Conservation (phyloP, 2,888 invertebrate species). For the Poecilus cupreus region DNA sequence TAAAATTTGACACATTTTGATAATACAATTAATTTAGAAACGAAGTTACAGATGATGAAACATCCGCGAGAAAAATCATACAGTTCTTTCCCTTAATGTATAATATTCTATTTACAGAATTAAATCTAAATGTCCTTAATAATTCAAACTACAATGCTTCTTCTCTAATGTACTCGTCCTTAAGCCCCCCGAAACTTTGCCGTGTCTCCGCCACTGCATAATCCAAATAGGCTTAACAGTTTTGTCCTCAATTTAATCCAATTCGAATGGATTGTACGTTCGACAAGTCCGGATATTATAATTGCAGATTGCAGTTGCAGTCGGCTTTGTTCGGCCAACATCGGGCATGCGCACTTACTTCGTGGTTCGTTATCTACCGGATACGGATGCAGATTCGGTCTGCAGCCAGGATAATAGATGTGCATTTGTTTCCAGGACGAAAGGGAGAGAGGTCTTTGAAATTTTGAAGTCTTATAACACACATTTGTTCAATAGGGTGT, state of each 20-base stretch:
- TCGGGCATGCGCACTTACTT: not conserved
- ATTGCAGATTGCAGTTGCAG: constrained; percentile 42
- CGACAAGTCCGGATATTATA: constrained; percentile 32
- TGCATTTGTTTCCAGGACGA: not conserved
- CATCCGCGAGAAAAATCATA: too few species aligned
- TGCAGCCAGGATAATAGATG: not conserved
- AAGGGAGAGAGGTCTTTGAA: too few species aligned
- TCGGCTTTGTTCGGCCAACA: constrained; percentile 7
- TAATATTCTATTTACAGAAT: too few species aligned
- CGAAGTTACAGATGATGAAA: too few species aligned
- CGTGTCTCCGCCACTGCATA: not conserved
- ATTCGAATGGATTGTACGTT: not conserved
- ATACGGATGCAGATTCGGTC: constrained; percentile 41
- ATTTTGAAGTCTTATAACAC: too few species aligned
- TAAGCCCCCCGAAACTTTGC: not conserved
- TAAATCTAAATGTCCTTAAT: too few species aligned
- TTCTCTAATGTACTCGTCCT: not conserved
- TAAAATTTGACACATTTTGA: too few species aligned
- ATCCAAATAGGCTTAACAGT: constrained; percentile 25
- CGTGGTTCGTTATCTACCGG: constrained; percentile 48
- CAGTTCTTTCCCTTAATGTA: too few species aligned
- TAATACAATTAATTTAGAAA: too few species aligned
- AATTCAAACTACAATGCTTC: too few species aligned
- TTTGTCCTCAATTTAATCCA: constrained; percentile 45
- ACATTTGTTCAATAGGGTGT: too few species aligned